Evolutionary conservation across 30 jellyfish, hydroid and myxozoan genomes (phyloP).

Genomic region (Cassiopea xamachana): DNA sequence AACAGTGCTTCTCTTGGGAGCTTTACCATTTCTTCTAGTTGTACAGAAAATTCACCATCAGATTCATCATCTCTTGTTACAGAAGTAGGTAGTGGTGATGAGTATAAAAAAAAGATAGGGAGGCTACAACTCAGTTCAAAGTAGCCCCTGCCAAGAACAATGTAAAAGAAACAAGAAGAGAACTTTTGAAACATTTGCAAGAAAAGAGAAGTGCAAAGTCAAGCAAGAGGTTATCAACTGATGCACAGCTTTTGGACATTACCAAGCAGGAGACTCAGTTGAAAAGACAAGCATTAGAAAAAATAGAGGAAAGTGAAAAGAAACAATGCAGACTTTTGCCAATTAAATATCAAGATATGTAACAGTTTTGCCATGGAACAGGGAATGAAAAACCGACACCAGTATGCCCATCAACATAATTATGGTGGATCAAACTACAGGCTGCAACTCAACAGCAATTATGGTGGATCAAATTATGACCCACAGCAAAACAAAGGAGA

Average conservation of each 20-base stretch:
- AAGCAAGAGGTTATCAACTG: slow-evolving; percentile 20
- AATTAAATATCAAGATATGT: neutral
- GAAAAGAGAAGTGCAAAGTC: slow-evolving; percentile 14
- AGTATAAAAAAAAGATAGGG: neutral
- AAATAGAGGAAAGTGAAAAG: slow-evolving; percentile 26
- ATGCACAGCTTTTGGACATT: slow-evolving; percentile 46
- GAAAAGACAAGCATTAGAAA: slow-evolving; percentile 33
- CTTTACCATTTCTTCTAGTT: neutral
- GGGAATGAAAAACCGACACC: neutral
- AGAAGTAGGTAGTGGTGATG: neutral
- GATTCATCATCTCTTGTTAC: neutral
- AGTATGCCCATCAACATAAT: neutral
- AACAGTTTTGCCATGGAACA: slow-evolving; percentile 33
- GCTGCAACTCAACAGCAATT: neutral
- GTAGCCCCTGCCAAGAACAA: slow-evolving; percentile 3
- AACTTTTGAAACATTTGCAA: neutral
- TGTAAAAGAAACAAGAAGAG: neutral
- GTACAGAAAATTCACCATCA: neutral
- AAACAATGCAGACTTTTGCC: neutral
- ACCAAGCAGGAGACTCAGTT: slow-evolving; percentile 1
- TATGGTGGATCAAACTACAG: neutral
- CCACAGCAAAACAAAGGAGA: neutral
- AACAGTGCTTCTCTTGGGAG: neutral
- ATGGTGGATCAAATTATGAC: neutral
- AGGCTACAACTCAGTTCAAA: neutral